These are phyloP conservation scores for Cryptotis parvus DNA, from an alignment of 2,113 vertebrate species.

Conservation along the genomic window DNA sequence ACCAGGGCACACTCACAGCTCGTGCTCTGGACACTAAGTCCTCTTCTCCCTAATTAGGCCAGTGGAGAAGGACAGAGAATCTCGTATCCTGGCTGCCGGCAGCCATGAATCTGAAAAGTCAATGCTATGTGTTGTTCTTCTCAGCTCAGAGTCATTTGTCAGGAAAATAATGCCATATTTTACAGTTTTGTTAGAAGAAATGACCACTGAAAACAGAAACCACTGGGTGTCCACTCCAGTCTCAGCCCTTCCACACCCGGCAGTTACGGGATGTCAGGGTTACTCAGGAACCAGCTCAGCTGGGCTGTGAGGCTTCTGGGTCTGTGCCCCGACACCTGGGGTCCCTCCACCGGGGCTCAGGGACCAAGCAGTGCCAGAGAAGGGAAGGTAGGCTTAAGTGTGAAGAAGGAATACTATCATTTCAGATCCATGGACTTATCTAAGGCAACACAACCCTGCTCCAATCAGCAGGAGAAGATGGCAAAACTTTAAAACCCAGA, in stretches of 20 bases:
- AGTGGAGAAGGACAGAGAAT: neutral
- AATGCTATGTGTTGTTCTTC: neutral
- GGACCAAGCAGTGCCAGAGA: too few relatives aligned
- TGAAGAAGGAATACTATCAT: neutral
- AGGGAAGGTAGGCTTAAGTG: neutral
- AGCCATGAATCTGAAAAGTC: neutral
- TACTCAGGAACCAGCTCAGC: too few relatives aligned
- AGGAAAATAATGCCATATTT: neutral
- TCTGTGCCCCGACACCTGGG: too few relatives aligned
- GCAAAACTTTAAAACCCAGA: slow-evolving; percentile 2
- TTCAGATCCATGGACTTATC: neutral
- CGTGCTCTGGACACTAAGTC: neutral
- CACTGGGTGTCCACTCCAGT: too few relatives aligned
- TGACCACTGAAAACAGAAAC: neutral
- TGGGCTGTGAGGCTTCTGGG: too few relatives aligned
- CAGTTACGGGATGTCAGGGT: too few relatives aligned
- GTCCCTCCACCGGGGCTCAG: too few relatives aligned
- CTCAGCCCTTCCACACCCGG: too few relatives aligned
- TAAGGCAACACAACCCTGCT: neutral
- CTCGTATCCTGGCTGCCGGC: neutral
- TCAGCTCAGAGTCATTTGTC: neutral
- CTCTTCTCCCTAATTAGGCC: neutral
- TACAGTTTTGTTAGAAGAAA: too few relatives aligned
- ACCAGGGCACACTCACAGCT: neutral
- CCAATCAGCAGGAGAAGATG: neutral